Evolutionary conservation across 2,797 vertebrate species (phyloP).

Genomic region (Meriones psammophilus): DNA sequence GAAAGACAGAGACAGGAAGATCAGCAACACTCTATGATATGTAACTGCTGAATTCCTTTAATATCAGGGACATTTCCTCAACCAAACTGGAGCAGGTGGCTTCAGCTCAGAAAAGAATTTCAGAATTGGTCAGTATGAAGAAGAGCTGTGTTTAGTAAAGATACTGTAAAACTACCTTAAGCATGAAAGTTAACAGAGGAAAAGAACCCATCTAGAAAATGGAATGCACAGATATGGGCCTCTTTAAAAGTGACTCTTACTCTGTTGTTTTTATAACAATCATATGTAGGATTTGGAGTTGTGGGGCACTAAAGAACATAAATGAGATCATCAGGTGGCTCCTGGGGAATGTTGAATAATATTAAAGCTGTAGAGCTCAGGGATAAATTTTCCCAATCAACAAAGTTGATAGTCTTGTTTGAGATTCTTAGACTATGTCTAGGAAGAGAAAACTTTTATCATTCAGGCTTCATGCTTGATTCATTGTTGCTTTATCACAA

Average conservation of each 20-base stretch:
- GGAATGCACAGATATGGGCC: neutral
- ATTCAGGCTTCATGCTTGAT: neutral
- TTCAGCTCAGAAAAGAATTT: neutral
- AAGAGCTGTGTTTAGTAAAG: neutral
- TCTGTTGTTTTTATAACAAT: neutral
- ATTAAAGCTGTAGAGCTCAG: neutral
- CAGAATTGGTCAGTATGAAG: neutral
- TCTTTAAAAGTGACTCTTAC: neutral
- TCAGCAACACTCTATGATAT: neutral
- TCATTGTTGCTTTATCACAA: neutral
- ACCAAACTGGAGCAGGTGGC: neutral
- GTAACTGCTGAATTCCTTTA: neutral
- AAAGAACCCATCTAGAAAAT: neutral
- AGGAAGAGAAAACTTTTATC: neutral
- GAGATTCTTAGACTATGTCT: neutral
- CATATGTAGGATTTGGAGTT: neutral
- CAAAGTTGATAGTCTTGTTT: neutral
- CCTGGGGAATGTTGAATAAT: neutral
- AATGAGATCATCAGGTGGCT: neutral
- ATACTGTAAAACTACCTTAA: neutral
- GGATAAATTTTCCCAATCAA: neutral
- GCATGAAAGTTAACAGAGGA: neutral
- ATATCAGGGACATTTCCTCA: neutral
- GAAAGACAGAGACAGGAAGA: neutral
- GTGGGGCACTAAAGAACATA: neutral